These are phyloP conservation scores for Amphiprion ocellaris DNA, from an alignment of 2,113 vertebrate species.

Conservation along the genomic window DNA sequence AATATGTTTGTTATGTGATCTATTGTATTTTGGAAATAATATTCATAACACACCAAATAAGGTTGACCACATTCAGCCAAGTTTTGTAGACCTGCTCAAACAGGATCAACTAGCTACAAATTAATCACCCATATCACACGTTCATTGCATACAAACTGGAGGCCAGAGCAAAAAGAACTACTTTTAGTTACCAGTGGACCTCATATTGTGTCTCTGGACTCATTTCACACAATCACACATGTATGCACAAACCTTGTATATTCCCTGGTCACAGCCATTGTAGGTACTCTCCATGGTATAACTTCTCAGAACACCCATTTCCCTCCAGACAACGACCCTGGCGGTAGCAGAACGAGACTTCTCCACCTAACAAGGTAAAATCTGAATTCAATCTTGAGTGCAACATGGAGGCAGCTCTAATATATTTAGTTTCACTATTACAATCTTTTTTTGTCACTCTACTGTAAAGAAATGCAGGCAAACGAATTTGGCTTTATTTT, in stretches of 20 bases:
- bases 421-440: not conserved
- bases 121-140: no score
- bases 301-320: slow-evolving; percentile 91
- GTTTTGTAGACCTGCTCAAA: no score
- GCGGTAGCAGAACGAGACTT: slow-evolving; percentile 92
- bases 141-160: no score
- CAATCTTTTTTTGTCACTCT: not conserved
- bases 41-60: no score
- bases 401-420: not conserved
- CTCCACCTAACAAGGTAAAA: slow-evolving; percentile 84
- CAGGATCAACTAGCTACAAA: no score
- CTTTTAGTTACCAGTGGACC: not conserved
- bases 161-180: not conserved
- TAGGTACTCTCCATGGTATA: slow-evolving; percentile 97
- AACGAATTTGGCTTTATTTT: no score
- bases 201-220: not conserved
- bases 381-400: slow-evolving; percentile 7
- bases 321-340: slow-evolving; percentile 92
- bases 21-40: no score
- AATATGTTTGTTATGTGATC: no score
- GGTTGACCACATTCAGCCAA: no score
- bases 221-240: not conserved
- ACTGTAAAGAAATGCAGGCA: not conserved
- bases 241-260: slow-evolving; percentile 88
- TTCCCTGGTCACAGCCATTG: slow-evolving; percentile 92